Base-by-base conservation (phyloP, 2,113 vertebrate genomes). In the Seriola dumerili region DNA sequence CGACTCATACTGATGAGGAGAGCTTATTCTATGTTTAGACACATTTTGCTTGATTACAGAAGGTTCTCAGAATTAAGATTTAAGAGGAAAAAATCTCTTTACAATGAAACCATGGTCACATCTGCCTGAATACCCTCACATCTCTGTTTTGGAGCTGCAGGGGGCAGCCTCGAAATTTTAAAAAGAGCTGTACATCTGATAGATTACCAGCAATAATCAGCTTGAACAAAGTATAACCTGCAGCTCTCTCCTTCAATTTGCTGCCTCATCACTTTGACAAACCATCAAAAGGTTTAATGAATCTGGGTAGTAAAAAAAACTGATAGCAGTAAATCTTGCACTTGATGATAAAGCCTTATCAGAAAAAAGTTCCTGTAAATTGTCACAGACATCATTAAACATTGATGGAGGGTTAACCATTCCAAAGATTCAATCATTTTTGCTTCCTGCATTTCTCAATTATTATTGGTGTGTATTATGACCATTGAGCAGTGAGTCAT, bases 381-480 rank as follows among this genome's bases (percentile, higher is more conserved):
- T 6, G 17, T 54, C 65, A 17, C 4, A 11, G 11, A 25, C 16
- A 58, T 70, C 25, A 55, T 76, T 78, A 84, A 90, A 80, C 79
- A 88, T 62, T 85, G 54, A 85, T 17, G 1, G 21, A 54, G 25
- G 48, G 29, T 69, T 34, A 75, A 73, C 59, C 14, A 61, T 65
- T 57, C 40, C 21, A 62, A 69, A 23, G 34, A 36, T 12, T 52
- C 14, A 10, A 38, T 1, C 58, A 3, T 25, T 50, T 86, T 68
- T 21, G 54, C 12, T 23, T 23, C 44, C 64, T 12, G 2, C 2
- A 34, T 68, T 78, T 32, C 50, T 40, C 32, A 65, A 57, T 87
- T 69, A 83, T 50, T 36, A 64, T n/a, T 2, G 19, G 38, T 11
- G 61, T 84, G 82, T 71, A 91, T 93, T 86, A 86, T 19, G 83